Base-by-base conservation (phyloP, 1,140 invertebrate species). In the Oncopeltus fasciatus region DNA sequence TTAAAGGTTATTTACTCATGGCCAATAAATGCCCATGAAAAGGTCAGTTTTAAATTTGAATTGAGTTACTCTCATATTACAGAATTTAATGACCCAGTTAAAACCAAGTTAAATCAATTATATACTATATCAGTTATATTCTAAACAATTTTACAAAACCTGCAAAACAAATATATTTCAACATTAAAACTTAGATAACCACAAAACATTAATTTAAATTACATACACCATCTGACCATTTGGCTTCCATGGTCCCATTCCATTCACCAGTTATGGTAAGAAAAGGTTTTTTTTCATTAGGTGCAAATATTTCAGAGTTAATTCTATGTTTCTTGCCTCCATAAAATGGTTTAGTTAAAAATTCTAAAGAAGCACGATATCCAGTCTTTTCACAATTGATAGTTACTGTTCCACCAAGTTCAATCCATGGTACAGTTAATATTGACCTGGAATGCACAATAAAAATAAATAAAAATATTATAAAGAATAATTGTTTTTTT, bases 261-360 rank as follows among this genome's bases (percentile, higher is more conserved):
- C 95, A 98, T 78, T 97, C 93, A 43, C 95, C 95, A 64, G 82
- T 83, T 53, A 97, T 84, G 18, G 79, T 83, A 28, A 94, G 76
- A 68, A 95, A 88, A 0, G 92, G 83, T 71, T 94, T 95, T 74
- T 93, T 95, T 46, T 91, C 88, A 33, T 78, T 81, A 0, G 87
- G 87, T 44, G 75, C 84, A 75, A 75, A 84, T 71, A 71, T 67
- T 70, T 97, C 92, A 59, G 90, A 92, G 3, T 81, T 84, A 47
- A 98, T 84, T 63, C 85, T 79, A 73, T 98, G 90, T 68, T 92
- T 87, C 74, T 95, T 95, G 27, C 94, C 93, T 20, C 93, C 92
- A 74, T 97, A 98, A 76, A 97, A 96, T 12, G 94, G 94, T 80
- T 97, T 97, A 8, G 93, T 97, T 59, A 93, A 78, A 76, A 98